Conservation (phyloP, 2,888 invertebrate genomes). For the Sminthurinus aureus region DNA sequence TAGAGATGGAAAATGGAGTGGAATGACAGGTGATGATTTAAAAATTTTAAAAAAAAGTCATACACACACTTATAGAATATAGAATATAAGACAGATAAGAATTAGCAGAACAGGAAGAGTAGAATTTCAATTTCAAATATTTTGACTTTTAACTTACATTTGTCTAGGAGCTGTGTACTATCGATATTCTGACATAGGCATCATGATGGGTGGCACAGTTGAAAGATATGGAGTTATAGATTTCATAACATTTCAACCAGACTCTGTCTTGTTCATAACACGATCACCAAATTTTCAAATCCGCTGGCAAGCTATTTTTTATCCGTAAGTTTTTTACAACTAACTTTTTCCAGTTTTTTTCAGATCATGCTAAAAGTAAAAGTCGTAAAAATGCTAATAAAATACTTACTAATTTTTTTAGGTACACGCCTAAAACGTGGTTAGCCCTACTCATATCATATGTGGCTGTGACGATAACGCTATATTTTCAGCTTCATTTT, state of each 20-base stretch:
- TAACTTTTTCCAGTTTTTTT: too few relatives aligned
- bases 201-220: neutral
- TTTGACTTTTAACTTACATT: too few relatives aligned
- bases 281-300: neutral
- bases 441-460: neutral
- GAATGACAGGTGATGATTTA: conserved; percentile 28
- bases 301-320: conserved; percentile 22
- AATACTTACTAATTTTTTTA: too few relatives aligned
- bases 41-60: too few relatives aligned
- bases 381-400: too few relatives aligned
- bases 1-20: conserved; percentile 16
- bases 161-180: neutral
- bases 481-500: neutral
- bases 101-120: too few relatives aligned
- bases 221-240: conserved; percentile 20
- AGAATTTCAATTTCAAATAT: too few relatives aligned
- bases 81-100: too few relatives aligned
- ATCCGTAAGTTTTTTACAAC: neutral
- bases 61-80: too few relatives aligned
- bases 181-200: neutral
- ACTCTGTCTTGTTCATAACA: conserved; percentile 7
- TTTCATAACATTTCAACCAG: neutral
- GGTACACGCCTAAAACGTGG: conserved; percentile 15
- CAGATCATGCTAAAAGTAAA: too few relatives aligned
- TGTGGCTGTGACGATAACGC: neutral